Evolutionary conservation across 2,888 invertebrate genomes (phyloP), one percentile per base, ranked within the genome.

Genomic region (Tetropium fuscum): DNA sequence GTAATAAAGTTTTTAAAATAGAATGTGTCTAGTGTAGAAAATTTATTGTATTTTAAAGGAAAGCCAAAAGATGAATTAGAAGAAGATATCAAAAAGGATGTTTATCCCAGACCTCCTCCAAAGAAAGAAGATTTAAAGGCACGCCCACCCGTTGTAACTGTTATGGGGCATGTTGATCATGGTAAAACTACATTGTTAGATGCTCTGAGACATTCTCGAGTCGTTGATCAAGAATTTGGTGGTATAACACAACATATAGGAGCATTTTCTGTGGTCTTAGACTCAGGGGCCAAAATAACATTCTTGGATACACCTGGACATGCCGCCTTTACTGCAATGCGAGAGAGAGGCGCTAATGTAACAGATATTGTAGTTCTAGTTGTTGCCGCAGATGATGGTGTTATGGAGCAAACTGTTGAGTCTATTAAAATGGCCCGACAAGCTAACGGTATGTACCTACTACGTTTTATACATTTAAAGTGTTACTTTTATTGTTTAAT

Each of bases 81-180:
- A 19, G 70, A 71, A 55, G 57, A 65, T 32, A 64, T 73, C 34
- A 71, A 75, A 34, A 73, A 68, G 61, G 79, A 80, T 83, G 83
- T 86, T 82, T 68, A 85, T 83, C 86, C 87, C 0, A 80, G 88
- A 41, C 89, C 92, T 0, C 88, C 91, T 0, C 86, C 94, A 1
- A 80, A 87, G 8, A 82, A 87, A 2, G 86, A 86, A 41, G 84
- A 86, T 10, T 83, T 95, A 8, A 85, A 87, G 32, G 87, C 87
- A 2, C 87, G 98, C 1, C 92, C 95, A 8, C 97, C 99, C 0
- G 94, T 99, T 0, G 97, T 98, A 0, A 97, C 98, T 3, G 94
- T 99, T 43, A 99, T 99, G 98, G 99, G 99, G 0, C 99, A 99
- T 81, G 98, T 99, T 1, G 99, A 99, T 85, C 99, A 99, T 83